Percentiles rank a stretch among this genome's conserved stretches.
These are phyloP conservation scores for Lycaena phlaeas DNA, from an alignment of 2,888 invertebrate species.

Conservation along the genomic window DNA sequence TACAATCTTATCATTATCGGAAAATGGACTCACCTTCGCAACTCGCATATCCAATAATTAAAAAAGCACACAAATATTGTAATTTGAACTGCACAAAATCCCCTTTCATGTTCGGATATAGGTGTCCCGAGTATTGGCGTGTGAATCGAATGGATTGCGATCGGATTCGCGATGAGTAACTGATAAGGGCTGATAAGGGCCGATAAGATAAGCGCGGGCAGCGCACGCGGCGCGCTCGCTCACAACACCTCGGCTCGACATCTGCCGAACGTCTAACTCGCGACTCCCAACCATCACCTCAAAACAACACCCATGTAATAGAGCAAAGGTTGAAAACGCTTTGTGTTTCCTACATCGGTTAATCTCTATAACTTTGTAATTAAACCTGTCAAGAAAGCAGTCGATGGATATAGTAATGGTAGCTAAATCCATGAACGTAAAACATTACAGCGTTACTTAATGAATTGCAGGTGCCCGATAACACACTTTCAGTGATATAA, in stretches of 20 bases:
- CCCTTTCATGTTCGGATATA: constrained; percentile 40
- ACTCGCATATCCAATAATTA: constrained; percentile 35
- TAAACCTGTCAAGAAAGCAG: neutral
- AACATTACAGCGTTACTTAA: constrained; percentile 6
- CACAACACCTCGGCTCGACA: constrained; percentile 47
- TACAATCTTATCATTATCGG: constrained; percentile 12
- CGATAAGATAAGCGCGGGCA: constrained; percentile 34
- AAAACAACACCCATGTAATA: neutral
- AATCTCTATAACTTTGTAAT: neutral
- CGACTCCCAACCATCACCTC: constrained; percentile 13
- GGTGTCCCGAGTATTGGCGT: constrained; percentile 32
- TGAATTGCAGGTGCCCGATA: constrained; percentile 21
- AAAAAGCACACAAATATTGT: constrained; percentile 36
- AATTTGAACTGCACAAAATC: constrained; percentile 30
- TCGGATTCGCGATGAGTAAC: constrained; percentile 60
- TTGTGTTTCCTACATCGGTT: neutral
- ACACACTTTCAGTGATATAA: constrained; percentile 20
- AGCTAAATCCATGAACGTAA: too few species aligned
- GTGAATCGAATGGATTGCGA: constrained; percentile 38
- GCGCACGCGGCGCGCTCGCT: constrained; percentile 32
- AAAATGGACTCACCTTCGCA: constrained; percentile 48
- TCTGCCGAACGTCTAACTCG: constrained; percentile 38
- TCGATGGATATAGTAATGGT: neutral
- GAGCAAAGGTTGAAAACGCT: neutral
- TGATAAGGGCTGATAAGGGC: constrained; percentile 61